Evolutionary conservation across 2,113 vertebrate species (phyloP).

Genomic region (Ageneiosus marmoratus): DNA sequence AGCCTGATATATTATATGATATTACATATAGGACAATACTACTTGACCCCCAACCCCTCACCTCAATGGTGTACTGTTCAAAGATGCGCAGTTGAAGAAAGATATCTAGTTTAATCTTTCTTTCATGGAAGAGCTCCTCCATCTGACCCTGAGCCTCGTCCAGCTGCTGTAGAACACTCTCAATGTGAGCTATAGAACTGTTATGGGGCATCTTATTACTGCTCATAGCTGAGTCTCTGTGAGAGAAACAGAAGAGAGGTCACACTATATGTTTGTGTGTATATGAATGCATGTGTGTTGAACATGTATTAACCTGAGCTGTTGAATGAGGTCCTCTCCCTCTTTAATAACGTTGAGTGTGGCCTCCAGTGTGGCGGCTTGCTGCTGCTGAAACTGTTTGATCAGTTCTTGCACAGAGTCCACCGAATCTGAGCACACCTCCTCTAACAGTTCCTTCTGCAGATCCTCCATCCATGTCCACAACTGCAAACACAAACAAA

Average conservation of each 20-base stretch:
- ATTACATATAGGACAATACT: background rate
- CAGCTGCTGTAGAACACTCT: constrained; percentile 94
- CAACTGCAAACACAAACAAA: constrained; percentile 71
- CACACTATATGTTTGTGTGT: constrained; percentile 11
- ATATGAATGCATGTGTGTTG: background rate
- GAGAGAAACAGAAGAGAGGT: constrained; percentile 39
- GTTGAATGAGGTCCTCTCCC: constrained; percentile 96
- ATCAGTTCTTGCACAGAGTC: constrained; percentile 96
- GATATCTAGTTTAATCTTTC: constrained; percentile 97
- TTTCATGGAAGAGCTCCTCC: constrained; percentile 97
- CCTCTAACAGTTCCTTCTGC: constrained; percentile 96
- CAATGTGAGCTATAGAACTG: constrained; percentile 96
- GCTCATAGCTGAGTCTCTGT: constrained; percentile 91
- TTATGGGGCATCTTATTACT: constrained; percentile 94
- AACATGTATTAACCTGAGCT: constrained; percentile 85
- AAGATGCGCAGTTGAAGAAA: constrained; percentile 96
- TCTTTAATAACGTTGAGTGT: constrained; percentile 98
- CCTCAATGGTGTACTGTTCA: constrained; percentile 97
- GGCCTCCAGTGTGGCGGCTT: constrained; percentile 92
- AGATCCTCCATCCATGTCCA: constrained; percentile 99
- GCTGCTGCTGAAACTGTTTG: constrained; percentile 98
- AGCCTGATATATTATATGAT: background rate
- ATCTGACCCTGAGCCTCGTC: constrained; percentile 97
- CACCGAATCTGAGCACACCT: constrained; percentile 92
- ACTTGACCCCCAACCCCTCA: constrained; percentile 55